A percentile compares a stretch with the other conserved stretches of the same genome.
These are phyloP conservation scores for Saimiri boliviensis DNA, from an alignment of 2,113 vertebrate genomes.

Conservation along the genomic window DNA sequence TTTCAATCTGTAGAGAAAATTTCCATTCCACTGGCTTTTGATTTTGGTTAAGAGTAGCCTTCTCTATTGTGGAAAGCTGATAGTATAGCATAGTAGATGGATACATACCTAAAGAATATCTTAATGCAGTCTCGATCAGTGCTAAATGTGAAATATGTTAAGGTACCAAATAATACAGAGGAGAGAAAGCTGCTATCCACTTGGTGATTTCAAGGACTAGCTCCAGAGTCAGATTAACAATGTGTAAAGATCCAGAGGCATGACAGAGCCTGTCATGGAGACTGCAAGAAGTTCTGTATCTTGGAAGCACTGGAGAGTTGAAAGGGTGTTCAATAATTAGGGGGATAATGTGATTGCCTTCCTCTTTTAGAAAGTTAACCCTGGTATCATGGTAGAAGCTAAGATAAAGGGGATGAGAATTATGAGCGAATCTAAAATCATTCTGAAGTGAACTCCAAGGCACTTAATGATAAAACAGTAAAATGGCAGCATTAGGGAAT, in stretches of 20 bases:
- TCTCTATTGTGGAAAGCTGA: neutral
- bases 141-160: neutral
- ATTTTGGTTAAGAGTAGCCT: neutral
- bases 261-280: neutral
- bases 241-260: neutral
- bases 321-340: neutral
- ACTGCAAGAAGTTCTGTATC: neutral
- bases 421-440: neutral
- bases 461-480: neutral
- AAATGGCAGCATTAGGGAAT: neutral
- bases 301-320: neutral
- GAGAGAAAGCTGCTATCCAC: neutral
- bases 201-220: neutral
- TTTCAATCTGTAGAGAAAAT: conserved; percentile 41
- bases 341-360: neutral
- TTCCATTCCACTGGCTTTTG: neutral
- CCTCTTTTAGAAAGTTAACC: neutral
- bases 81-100: neutral
- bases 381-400: neutral
- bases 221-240: neutral
- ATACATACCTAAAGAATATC: neutral
- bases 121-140: conserved; percentile 7
- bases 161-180: neutral
- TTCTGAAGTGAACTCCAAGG: neutral
- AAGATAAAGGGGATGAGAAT: neutral